A percentile compares a stretch with the other conserved stretches of the same genome.
phyloP scores from a whole-genome alignment of 2,888 invertebrate species.

The Drosophila mulleri region DNA sequence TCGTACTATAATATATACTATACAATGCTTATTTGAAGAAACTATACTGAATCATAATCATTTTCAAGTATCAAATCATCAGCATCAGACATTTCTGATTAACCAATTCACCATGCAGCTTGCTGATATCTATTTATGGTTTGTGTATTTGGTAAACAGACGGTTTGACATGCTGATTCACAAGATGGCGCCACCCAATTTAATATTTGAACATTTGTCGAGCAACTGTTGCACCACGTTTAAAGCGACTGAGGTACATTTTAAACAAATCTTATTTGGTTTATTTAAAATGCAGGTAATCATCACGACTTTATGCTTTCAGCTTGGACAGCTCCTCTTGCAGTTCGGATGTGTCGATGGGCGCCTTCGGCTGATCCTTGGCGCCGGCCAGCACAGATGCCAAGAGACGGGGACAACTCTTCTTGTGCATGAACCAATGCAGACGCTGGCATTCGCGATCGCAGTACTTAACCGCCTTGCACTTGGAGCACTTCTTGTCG shows the following conservation, averaged over 20 bases:
- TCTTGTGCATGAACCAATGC: constrained; percentile 96
- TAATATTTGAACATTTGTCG: neutral
- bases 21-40: neutral
- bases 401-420: constrained; percentile 90
- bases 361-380: constrained; percentile 63
- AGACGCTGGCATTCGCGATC: constrained; percentile 96
- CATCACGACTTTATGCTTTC: constrained; percentile 49
- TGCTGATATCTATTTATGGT: neutral
- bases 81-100: neutral
- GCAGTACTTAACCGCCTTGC: constrained; percentile 97
- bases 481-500: constrained; percentile 96
- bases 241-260: constrained; percentile 1
- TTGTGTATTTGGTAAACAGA: neutral
- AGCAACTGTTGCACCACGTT: neutral
- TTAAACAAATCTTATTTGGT: constrained; percentile 17
- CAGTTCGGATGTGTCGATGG: constrained; percentile 74
- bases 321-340: constrained; percentile 75
- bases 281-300: constrained; percentile 41
- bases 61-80: no score
- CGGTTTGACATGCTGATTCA: neutral
- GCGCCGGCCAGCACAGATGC: constrained; percentile 82
- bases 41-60: neutral
- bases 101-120: neutral
- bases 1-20: neutral
- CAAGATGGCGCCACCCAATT: neutral